Evolutionary conservation across 1,140 invertebrate genomes (phyloP).

Genomic region (Ctenoplectra terminalis): DNA sequence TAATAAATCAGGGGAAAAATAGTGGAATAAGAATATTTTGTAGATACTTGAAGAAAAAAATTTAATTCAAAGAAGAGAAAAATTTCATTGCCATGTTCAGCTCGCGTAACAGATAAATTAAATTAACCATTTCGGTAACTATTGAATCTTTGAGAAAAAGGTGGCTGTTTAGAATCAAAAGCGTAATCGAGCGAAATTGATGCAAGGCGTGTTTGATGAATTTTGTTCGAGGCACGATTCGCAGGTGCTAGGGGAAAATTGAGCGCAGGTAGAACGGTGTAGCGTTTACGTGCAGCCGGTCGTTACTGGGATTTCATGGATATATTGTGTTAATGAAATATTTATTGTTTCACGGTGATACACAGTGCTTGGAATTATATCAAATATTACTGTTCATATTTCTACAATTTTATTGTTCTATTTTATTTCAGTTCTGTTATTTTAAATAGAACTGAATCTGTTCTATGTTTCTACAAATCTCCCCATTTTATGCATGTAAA

Average conservation of each 20-base stretch:
- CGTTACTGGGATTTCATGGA: not conserved
- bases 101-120: constrained; percentile 2
- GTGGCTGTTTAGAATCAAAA: not conserved
- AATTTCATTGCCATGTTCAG: constrained; percentile 5
- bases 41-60: no score
- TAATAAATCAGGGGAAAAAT: no score
- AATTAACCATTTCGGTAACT: not conserved
- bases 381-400: no score
- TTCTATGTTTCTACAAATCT: no score
- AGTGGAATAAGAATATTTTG: no score
- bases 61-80: not conserved
- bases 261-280: not conserved
- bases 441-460: no score
- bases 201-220: not conserved
- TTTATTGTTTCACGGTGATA: not conserved
- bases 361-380: no score
- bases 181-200: not conserved
- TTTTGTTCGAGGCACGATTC: not conserved
- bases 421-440: no score
- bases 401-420: no score
- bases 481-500: no score
- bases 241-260: constrained; percentile 3
- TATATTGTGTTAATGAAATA: not conserved
- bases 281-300: no score
- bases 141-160: constrained; percentile 7